phyloP scores from a whole-genome alignment of 1,140 invertebrate species.

The Holotrichia oblita region DNA sequence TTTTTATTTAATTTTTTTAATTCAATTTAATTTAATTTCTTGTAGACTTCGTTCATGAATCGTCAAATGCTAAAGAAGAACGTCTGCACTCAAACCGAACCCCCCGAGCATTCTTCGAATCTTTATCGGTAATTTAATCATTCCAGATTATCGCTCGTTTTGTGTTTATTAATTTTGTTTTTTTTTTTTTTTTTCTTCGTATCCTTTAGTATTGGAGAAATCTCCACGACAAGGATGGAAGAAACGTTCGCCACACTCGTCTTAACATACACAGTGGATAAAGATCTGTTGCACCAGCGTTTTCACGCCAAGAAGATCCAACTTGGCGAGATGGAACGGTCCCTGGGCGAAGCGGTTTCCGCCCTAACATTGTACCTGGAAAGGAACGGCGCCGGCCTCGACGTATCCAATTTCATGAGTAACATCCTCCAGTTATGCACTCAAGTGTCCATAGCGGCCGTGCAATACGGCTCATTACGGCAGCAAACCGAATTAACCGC shows the following conservation, averaged over 20 bases:
- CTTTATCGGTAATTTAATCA: neutral
- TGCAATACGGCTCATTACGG: constrained; percentile 1
- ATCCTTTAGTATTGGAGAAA: neutral
- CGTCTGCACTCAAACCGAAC: neutral
- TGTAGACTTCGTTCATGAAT: constrained; percentile 10
- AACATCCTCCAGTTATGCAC: constrained; percentile 10
- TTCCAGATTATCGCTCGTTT: neutral
- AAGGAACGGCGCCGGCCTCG: neutral
- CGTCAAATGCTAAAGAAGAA: constrained; percentile 31
- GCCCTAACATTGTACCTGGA: constrained; percentile 12
- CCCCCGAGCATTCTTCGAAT: neutral
- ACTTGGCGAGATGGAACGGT: neutral
- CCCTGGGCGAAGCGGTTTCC: neutral
- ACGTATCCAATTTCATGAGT: neutral
- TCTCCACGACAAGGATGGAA: constrained; percentile 6
- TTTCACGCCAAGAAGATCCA: constrained; percentile 8
- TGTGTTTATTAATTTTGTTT: neutral
- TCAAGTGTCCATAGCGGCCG: neutral
- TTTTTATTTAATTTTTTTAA: too few relatives aligned
- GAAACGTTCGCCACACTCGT: constrained; percentile 3
- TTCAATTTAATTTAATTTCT: neutral
- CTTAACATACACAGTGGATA: neutral
- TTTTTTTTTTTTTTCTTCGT: neutral
- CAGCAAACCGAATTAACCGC: constrained; percentile 11
- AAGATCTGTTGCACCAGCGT: neutral